Conservation (phyloP, 2,797 vertebrate genomes). For the Cygnus olor region DNA sequence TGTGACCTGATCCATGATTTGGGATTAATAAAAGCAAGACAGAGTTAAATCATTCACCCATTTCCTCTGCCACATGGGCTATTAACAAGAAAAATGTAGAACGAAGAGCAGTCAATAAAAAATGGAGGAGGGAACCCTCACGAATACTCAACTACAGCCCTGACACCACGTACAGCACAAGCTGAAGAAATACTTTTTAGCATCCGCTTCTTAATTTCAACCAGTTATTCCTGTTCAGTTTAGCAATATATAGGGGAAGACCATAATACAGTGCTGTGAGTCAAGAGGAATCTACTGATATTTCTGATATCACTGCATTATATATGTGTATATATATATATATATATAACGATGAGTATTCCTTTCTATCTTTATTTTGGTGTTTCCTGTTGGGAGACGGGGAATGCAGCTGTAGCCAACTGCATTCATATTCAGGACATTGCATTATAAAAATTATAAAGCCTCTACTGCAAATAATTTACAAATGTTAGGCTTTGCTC, state of each 20-base stretch:
- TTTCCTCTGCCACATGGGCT: background rate
- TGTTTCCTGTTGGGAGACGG: background rate
- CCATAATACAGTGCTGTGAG: background rate
- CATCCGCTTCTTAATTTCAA: background rate
- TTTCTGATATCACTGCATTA: background rate
- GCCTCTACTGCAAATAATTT: background rate
- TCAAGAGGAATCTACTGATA: background rate
- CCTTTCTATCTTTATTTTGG: background rate
- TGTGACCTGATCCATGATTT: background rate
- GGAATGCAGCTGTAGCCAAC: background rate
- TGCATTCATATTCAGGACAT: background rate
- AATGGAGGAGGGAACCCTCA: background rate
- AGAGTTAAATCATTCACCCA: background rate
- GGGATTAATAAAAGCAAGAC: slow-evolving; percentile 28
- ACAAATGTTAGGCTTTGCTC: background rate
- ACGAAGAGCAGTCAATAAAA: background rate
- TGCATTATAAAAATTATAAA: background rate
- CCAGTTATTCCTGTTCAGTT: background rate
- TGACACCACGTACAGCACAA: background rate
- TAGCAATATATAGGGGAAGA: background rate
- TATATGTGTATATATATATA: background rate
- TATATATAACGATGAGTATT: background rate
- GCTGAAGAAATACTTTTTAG: background rate
- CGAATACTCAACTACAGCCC: background rate
- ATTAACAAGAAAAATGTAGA: background rate